A percentile compares a stretch with the other conserved stretches of the same genome.
Evolutionary conservation across 2,888 invertebrate species (phyloP).

Genomic region (Drosophila paracracens): DNA sequence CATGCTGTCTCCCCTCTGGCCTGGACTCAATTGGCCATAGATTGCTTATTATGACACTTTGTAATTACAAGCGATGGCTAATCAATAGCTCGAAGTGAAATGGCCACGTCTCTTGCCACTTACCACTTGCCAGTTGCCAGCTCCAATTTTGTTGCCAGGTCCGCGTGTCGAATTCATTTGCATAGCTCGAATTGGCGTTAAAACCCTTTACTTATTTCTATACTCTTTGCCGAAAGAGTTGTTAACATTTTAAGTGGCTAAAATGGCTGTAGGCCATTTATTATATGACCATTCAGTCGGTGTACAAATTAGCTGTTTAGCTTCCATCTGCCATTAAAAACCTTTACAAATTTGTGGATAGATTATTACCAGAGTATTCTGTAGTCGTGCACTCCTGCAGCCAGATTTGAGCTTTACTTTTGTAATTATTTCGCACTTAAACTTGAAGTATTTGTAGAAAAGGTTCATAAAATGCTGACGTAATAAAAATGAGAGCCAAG

Average conservation of each 20-base stretch:
- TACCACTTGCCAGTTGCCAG: constrained; percentile 28
- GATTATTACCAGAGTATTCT: constrained; percentile 4
- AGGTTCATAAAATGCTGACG: constrained; percentile 37
- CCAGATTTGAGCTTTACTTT: neutral
- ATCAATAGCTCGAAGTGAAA: constrained; percentile 67
- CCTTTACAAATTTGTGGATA: neutral
- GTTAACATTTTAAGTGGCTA: no score
- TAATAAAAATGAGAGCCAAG: constrained; percentile 22
- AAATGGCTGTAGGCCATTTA: neutral
- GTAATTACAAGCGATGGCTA: constrained; percentile 67
- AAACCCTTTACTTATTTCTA: constrained; percentile 10
- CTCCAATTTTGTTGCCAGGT: constrained; percentile 24
- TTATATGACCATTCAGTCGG: neutral
- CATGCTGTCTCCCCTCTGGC: constrained; percentile 20
- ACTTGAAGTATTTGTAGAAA: constrained; percentile 51
- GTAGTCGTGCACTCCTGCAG: neutral
- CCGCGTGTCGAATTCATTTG: constrained; percentile 39
- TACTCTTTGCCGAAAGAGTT: neutral
- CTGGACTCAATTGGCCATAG: constrained; percentile 19
- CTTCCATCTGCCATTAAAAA: neutral
- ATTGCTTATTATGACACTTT: constrained; percentile 61
- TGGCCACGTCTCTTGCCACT: constrained; percentile 37
- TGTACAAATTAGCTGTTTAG: neutral
- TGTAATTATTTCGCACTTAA: constrained; percentile 73
- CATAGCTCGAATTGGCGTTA: constrained; percentile 35